phyloP scores from a whole-genome alignment of 1,140 invertebrate species.

The Zaprionus camerounensis region DNA sequence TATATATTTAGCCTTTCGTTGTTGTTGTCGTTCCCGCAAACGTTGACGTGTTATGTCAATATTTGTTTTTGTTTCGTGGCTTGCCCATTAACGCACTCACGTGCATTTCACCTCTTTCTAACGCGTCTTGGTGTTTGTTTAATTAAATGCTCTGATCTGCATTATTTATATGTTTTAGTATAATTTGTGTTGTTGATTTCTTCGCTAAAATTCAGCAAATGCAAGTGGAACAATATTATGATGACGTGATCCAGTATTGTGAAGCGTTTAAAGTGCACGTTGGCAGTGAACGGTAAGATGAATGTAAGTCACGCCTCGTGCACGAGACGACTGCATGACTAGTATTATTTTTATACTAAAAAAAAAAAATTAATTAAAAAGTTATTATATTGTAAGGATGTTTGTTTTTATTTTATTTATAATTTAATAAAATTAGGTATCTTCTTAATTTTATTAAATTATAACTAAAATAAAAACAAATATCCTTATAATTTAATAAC shows the following conservation, averaged over 20 bases:
- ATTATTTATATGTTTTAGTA: constrained; percentile 12
- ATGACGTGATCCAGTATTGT: constrained; percentile 58
- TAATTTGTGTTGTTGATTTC: constrained; percentile 29
- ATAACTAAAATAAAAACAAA: too few relatives aligned
- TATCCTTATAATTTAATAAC: too few relatives aligned
- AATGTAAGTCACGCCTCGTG: neutral
- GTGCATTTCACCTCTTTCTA: constrained; percentile 37
- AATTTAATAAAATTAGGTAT: too few relatives aligned
- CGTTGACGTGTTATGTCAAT: constrained; percentile 80
- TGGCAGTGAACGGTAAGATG: constrained; percentile 17
- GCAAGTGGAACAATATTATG: constrained; percentile 64
- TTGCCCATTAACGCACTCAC: neutral
- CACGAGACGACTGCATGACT: neutral
- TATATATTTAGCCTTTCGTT: constrained; percentile 3
- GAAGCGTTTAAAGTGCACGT: neutral
- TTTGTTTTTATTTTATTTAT: too few relatives aligned
- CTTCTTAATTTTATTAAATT: too few relatives aligned
- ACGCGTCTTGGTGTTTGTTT: neutral
- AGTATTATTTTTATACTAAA: too few relatives aligned
- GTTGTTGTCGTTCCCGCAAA: constrained; percentile 39
- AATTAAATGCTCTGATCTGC: neutral
- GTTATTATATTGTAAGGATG: too few relatives aligned
- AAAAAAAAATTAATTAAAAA: too few relatives aligned
- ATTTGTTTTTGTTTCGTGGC: constrained; percentile 51
- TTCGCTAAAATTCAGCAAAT: constrained; percentile 50